These are phyloP conservation scores for Gambusia holbrooki DNA, from an alignment of 2,113 vertebrate genomes.

Conservation along the genomic window DNA sequence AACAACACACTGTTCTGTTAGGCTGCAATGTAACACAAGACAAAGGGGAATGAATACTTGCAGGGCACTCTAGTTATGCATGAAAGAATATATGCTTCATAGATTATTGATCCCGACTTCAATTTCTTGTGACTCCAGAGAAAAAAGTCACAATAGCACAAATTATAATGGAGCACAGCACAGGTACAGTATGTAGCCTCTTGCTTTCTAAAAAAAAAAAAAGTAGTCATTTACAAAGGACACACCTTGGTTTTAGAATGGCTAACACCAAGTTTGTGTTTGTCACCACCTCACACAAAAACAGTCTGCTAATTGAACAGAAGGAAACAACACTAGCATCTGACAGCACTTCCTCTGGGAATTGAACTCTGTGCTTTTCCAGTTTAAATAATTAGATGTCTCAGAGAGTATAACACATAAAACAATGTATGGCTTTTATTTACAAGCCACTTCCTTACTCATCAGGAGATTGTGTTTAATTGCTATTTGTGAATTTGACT, in stretches of 20 bases:
- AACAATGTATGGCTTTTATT: not conserved
- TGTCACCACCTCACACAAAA: conserved; percentile 26
- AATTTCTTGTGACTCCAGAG: not conserved
- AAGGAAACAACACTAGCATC: conserved; percentile 28
- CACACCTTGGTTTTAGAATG: conserved; percentile 20
- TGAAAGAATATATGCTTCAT: not conserved
- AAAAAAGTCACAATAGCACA: not conserved
- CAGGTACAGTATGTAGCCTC: not conserved
- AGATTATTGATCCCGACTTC: not conserved
- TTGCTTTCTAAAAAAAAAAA: conserved; percentile 1
- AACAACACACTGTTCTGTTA: no score
- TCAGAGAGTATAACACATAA: not conserved
- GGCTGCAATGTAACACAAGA: no score
- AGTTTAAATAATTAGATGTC: conserved; percentile 20
- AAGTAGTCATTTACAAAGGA: not conserved
- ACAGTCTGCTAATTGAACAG: conserved; percentile 23
- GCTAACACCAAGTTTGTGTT: conserved; percentile 21
- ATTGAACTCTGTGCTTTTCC: conserved; percentile 35
- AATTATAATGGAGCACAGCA: not conserved
- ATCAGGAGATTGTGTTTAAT: not conserved
- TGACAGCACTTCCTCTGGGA: conserved; percentile 42
- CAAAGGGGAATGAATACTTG: no score
- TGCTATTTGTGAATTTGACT: no score
- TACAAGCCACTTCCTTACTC: not conserved
- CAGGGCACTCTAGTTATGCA: no score